Evolutionary conservation across 2,113 vertebrate genomes (phyloP), one percentile per base, ranked within the genome.

Genomic region (Sarotherodon lohbergeri): DNA sequence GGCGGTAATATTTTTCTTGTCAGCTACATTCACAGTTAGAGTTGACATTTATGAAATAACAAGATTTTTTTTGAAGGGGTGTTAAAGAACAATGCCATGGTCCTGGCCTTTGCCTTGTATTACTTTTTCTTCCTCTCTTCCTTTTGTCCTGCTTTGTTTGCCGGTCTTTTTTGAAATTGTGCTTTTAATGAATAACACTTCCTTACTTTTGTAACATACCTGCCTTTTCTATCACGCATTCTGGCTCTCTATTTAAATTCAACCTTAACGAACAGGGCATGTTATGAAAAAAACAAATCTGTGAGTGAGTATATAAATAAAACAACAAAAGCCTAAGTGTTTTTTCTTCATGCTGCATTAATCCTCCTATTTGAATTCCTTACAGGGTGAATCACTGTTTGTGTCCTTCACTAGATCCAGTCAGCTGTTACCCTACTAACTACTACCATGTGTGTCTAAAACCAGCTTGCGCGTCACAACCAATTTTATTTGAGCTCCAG

Each of bases 361-460:
- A 54, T 41, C 22, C 43, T 57, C 9, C 10, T 14, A 16, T 36
- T 36, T 82, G 14, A 84, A 86, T 82, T 91, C 73, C 66, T 88
- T 92, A 63, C 89, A 82, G 6, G 8, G 13, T 90, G 73, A 92
- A 90, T 89, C 79, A 90, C 50, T 6, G 66, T 86, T 92, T 87
- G 55, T 84, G 89, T 39, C 27, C 85, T 91, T 52, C 79, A 85
- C 9, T 41, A 36, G 12, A 82, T 82, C 50, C 68, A 89, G 90
- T 93, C 41, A 86, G 80, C 81, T 83, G 24, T 48, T 12, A 39
- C 13, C 11, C 11, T 22, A n/a, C 13, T 50, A 88, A 94, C 76
- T 71, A 68, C 55, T 63, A 84, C 89, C 85, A 92, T 87, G 81
- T 92, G 91, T 86, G 83, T 86, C 87, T 88, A 36, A 87, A 86